Evolutionary conservation across 2,888 invertebrate species (phyloP).

Genomic region (Acanthoscelides obtectus): DNA sequence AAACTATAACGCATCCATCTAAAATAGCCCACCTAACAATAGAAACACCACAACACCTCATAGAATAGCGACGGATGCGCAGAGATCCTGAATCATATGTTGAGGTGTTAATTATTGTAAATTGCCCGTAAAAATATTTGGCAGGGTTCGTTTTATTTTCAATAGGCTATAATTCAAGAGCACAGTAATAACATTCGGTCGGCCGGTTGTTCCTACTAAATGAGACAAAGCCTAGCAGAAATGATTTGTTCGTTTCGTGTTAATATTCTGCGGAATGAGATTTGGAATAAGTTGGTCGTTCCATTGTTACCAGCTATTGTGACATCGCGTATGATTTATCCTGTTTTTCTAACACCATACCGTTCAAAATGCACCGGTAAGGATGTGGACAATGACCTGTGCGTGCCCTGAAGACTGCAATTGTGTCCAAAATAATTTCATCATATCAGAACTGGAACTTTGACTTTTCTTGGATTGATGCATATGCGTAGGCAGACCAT

Average conservation of each 20-base stretch:
- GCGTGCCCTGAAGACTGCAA: too few relatives aligned
- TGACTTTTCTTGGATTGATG: too few relatives aligned
- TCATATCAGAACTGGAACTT: too few relatives aligned
- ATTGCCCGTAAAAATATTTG: constrained; percentile 21
- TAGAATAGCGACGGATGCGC: neutral
- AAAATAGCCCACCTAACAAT: neutral
- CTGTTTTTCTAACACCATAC: neutral
- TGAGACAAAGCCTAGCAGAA: neutral
- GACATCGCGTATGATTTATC: neutral
- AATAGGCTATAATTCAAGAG: constrained; percentile 13
- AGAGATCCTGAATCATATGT: constrained; percentile 11
- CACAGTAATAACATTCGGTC: constrained; percentile 9
- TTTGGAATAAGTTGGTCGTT: neutral
- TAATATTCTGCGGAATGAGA: neutral
- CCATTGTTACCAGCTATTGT: neutral
- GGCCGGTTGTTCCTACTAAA: neutral
- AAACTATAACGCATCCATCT: neutral
- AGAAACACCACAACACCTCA: neutral
- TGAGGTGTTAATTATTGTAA: constrained; percentile 24
- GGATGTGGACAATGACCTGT: too few relatives aligned
- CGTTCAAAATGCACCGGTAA: neutral
- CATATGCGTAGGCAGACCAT: too few relatives aligned
- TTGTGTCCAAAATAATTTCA: too few relatives aligned
- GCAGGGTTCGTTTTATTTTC: constrained; percentile 16
- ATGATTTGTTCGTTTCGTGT: neutral